Conservation (phyloP, 2,888 invertebrate species). For the Sesia bembeciformis region DNA sequence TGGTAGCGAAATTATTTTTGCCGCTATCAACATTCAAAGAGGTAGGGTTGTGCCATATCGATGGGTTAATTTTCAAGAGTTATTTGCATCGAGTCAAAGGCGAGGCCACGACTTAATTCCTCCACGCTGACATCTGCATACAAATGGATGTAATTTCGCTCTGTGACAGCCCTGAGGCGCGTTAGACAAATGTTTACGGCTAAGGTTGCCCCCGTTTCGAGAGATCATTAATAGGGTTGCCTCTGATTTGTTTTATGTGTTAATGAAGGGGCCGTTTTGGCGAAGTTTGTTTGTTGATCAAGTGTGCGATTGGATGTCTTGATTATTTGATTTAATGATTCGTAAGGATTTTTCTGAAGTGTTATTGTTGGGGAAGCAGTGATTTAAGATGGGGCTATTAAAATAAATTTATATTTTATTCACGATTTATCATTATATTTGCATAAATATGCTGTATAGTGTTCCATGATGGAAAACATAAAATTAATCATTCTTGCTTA, state of each 20-base stretch:
- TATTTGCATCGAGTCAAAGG: conserved; percentile 59
- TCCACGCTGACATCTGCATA: conserved; percentile 55
- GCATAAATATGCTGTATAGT: no score
- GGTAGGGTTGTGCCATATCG: conserved; percentile 35
- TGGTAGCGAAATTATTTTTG: background rate
- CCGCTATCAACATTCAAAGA: background rate
- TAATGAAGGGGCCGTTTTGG: background rate
- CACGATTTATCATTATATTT: no score
- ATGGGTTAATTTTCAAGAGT: conserved; percentile 65
- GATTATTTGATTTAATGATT: no score
- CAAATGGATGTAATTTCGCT: conserved; percentile 67
- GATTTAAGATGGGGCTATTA: no score
- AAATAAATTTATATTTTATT: no score
- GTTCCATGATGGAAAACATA: no score
- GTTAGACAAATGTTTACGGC: conserved; percentile 53
- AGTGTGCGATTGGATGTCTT: no score
- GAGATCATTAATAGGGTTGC: background rate
- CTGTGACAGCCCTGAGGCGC: conserved; percentile 56
- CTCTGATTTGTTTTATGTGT: background rate
- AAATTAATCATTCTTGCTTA: no score
- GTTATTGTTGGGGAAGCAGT: no score
- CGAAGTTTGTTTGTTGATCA: no score
- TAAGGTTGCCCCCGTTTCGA: conserved; percentile 21
- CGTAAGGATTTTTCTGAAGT: no score
- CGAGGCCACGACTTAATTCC: conserved; percentile 40